Evolutionary conservation across 2,113 vertebrate species (phyloP).

Genomic region (Menidia beryllina): DNA sequence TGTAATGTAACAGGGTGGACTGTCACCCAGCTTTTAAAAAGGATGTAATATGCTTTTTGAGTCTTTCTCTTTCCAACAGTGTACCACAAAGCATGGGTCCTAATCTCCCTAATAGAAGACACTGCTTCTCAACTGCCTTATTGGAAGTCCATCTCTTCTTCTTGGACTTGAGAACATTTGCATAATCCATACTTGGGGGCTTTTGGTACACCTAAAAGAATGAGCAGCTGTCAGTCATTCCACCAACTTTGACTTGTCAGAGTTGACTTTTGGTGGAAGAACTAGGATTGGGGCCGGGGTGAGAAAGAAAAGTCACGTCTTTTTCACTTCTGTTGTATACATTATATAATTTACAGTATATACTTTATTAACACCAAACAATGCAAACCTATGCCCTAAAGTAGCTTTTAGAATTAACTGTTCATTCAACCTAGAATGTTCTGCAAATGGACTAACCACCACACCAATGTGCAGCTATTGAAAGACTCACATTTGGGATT

Average conservation of each 20-base stretch:
- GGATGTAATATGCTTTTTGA: background rate
- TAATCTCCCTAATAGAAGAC: background rate
- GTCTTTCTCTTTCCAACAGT: background rate
- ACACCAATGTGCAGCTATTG: too few species aligned
- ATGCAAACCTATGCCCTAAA: background rate
- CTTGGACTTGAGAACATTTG: background rate
- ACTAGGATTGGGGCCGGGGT: too few species aligned
- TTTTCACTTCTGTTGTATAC: too few species aligned
- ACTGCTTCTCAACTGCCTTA: background rate
- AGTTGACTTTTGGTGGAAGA: background rate
- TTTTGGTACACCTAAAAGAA: background rate
- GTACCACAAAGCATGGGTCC: background rate
- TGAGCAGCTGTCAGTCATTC: background rate
- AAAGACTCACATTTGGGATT: too few species aligned
- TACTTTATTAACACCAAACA: background rate
- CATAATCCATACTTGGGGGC: background rate
- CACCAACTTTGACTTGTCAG: background rate
- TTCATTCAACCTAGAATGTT: too few species aligned
- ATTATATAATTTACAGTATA: too few species aligned
- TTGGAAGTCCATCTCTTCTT: background rate
- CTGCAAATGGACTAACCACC: too few species aligned
- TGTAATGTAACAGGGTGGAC: background rate
- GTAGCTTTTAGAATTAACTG: too few species aligned
- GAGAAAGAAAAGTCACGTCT: background rate
- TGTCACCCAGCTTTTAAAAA: background rate